These are phyloP conservation scores for Caenorhabditis elegans DNA, from an alignment of 1,140 invertebrate genomes.

Conservation along the genomic window DNA sequence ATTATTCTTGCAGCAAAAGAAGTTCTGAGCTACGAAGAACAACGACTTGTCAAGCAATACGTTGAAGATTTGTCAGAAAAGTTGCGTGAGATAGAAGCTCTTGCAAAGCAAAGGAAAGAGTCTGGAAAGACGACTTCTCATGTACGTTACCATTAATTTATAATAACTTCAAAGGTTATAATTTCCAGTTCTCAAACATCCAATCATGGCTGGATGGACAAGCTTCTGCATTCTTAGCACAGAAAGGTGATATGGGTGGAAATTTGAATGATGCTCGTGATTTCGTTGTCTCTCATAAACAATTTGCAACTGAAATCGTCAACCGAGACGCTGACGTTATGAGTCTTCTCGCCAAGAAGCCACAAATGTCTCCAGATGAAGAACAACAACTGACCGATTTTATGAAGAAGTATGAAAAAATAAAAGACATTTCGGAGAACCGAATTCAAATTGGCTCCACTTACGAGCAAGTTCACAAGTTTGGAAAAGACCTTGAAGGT, in stretches of 20 bases:
- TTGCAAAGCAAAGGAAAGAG: slow-evolving; percentile 51
- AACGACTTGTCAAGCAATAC: slow-evolving; percentile 39
- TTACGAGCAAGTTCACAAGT: slow-evolving; percentile 57
- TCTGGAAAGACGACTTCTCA: slow-evolving; percentile 40
- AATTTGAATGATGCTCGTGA: slow-evolving; percentile 46
- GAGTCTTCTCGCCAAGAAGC: background rate
- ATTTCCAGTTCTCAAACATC: slow-evolving; percentile 45
- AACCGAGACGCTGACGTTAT: slow-evolving; percentile 41
- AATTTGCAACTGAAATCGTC: slow-evolving; percentile 54
- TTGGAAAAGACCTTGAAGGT: slow-evolving; percentile 56
- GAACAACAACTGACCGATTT: slow-evolving; percentile 31
- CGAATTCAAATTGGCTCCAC: slow-evolving; percentile 53
- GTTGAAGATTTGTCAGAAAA: slow-evolving; percentile 45
- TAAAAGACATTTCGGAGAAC: slow-evolving; percentile 53
- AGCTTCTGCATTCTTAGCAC: slow-evolving; percentile 54
- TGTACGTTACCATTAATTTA: background rate
- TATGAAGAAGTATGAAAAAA: slow-evolving; percentile 45
- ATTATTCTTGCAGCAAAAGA: slow-evolving; percentile 35
- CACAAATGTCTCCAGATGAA: slow-evolving; percentile 37
- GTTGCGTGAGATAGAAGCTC: slow-evolving; percentile 55
- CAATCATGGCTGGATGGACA: slow-evolving; percentile 52
- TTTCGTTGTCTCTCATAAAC: slow-evolving; percentile 54
- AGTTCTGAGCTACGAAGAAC: slow-evolving; percentile 48
- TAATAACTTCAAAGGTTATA: background rate
- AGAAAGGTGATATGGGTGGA: slow-evolving; percentile 53